phyloP scores from a whole-genome alignment of 2,113 vertebrate species.

The Strix aluco region DNA sequence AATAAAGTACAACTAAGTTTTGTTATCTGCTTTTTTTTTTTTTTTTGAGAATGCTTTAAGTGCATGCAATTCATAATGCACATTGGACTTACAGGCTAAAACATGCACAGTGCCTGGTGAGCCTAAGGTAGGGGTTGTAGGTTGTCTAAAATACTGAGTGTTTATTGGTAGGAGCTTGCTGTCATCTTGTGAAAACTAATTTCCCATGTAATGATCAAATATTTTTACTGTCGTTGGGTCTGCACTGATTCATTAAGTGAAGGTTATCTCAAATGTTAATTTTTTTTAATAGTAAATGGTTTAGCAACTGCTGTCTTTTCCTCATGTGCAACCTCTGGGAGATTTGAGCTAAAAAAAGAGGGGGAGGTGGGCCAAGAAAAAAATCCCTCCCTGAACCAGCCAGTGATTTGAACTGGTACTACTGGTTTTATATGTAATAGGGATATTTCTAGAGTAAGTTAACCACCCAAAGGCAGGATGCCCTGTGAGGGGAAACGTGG shows the following conservation, averaged over 20 bases:
- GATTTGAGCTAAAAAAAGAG: background rate
- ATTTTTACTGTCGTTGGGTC: background rate
- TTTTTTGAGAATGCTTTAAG: background rate
- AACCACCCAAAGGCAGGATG: background rate
- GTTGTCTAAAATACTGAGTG: background rate
- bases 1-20: background rate
- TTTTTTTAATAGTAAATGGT: background rate
- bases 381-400: background rate
- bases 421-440: background rate
- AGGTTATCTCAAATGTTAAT: background rate
- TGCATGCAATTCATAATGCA: background rate
- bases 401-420: background rate
- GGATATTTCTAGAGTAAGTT: background rate
- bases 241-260: background rate
- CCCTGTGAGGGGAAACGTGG: background rate
- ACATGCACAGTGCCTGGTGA: background rate
- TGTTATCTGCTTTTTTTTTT: background rate
- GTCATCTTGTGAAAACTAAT: background rate
- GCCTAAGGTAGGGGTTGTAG: background rate
- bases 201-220: accelerated
- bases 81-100: background rate
- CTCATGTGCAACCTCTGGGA: background rate
- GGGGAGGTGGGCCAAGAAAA: accelerated
- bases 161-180: background rate
- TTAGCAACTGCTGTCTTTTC: background rate